Percentiles rank a stretch among this genome's conserved stretches.
Conservation (phyloP, 2,888 invertebrate species). For the Drosophila buzzatii region DNA sequence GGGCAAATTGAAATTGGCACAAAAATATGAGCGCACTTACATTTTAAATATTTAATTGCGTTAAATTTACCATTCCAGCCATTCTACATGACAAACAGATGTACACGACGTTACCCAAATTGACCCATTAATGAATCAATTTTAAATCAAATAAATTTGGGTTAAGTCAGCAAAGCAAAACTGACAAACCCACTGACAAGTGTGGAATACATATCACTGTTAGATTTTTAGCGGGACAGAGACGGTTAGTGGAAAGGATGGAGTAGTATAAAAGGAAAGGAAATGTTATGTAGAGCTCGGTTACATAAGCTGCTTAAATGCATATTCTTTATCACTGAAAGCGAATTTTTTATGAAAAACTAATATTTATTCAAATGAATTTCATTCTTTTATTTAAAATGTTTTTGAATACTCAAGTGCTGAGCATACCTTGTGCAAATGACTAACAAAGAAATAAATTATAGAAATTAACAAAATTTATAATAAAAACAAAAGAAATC, state of each 20-base stretch:
- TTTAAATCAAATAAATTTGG: constrained; percentile 28
- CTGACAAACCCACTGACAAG: neutral
- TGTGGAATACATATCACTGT: neutral
- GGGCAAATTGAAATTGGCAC: constrained; percentile 59
- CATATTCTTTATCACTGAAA: neutral
- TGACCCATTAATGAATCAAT: constrained; percentile 43
- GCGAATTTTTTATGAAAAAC: neutral
- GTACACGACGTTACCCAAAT: constrained; percentile 16
- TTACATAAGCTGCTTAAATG: neutral
- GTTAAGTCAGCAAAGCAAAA: constrained; percentile 13
- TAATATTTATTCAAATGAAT: neutral
- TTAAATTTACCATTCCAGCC: constrained; percentile 28
- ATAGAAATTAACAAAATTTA: no score
- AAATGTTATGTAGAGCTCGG: neutral
- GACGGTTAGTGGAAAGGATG: no score
- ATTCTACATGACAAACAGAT: constrained; percentile 33
- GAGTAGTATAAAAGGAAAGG: neutral
- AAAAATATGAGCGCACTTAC: constrained; percentile 56
- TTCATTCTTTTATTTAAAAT: no score
- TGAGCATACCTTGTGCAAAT: no score
- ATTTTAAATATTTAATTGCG: constrained; percentile 74
- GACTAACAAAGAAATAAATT: no score
- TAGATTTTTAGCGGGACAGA: no score
- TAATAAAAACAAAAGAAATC: no score
- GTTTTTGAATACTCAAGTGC: no score